Conservation (phyloP, 2,797 vertebrate species). For the Perodicticus potto region DNA sequence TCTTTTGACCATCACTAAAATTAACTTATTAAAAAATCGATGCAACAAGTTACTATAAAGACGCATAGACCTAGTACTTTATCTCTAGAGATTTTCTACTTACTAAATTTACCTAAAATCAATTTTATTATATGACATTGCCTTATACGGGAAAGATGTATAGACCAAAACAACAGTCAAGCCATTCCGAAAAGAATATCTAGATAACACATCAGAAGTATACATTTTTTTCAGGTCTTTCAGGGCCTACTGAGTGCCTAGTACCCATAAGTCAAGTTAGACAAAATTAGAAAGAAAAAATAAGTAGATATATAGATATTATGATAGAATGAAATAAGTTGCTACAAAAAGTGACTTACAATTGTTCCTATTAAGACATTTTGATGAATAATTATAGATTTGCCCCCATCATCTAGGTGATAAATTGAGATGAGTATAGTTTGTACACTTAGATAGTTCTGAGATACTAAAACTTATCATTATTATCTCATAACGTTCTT, state of each 20-base stretch:
- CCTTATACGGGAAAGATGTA: not conserved
- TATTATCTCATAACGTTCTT: constrained; percentile 22
- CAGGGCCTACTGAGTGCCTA: not conserved
- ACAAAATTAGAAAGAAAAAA: constrained; percentile 38
- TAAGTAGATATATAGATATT: not conserved
- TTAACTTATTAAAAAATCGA: not conserved
- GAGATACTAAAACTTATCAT: not conserved
- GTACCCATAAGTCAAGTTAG: not conserved
- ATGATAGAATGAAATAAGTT: not conserved
- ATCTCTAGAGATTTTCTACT: not conserved
- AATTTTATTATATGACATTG: not conserved
- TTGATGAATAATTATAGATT: constrained; percentile 20
- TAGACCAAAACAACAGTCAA: not conserved
- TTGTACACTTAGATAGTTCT: not conserved
- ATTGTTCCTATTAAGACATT: not conserved
- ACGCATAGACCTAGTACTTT: not conserved
- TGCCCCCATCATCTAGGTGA: not conserved
- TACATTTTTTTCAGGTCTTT: not conserved
- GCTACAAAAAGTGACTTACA: not conserved
- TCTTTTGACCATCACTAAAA: constrained; percentile 7
- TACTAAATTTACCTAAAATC: not conserved
- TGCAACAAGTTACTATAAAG: not conserved
- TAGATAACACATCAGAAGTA: not conserved
- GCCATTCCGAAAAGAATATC: not conserved
- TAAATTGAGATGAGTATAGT: not conserved